phyloP scores from a whole-genome alignment of 2,797 vertebrate genomes.

The Lutjanus campechanus region DNA sequence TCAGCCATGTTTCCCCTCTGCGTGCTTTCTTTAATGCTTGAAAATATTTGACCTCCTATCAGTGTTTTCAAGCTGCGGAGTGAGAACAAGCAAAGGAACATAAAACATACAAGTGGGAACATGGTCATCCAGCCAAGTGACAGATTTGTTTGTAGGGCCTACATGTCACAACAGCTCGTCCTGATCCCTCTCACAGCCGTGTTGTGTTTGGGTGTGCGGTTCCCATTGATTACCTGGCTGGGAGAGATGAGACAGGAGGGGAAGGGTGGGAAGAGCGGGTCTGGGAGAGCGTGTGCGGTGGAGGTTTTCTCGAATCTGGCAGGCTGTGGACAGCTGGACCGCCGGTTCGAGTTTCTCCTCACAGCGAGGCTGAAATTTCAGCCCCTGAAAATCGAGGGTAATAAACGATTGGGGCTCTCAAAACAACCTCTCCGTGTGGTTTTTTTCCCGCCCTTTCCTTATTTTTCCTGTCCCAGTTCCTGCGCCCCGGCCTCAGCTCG shows the following conservation, averaged over 20 bases:
- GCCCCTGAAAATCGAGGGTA: conserved; percentile 82
- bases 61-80: conserved; percentile 32
- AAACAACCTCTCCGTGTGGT: conserved; percentile 77
- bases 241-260: conserved; percentile 43
- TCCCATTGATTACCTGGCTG: conserved; percentile 84
- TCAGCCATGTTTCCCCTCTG: background rate
- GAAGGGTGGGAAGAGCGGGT: conserved; percentile 46
- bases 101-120: conserved; percentile 52
- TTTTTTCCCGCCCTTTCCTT: conserved; percentile 75
- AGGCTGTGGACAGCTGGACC: conserved; percentile 85
- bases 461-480: conserved; percentile 63
- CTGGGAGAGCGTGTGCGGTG: conserved; percentile 60
- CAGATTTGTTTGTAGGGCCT: conserved; percentile 75
- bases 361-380: conserved; percentile 87
- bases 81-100: conserved; percentile 53
- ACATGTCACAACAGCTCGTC: conserved; percentile 68
- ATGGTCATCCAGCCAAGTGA: conserved; percentile 40
- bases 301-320: conserved; percentile 67
- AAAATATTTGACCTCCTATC: conserved; percentile 3
- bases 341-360: conserved; percentile 83
- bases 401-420: conserved; percentile 84
- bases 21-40: background rate
- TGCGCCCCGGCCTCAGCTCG: conserved; percentile 28
- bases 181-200: conserved; percentile 50
- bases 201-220: conserved; percentile 79